A percentile compares a stretch with the other conserved stretches of the same genome.
Conservation (phyloP, 2,888 invertebrate genomes). For the Scaptomyza tumidula region DNA sequence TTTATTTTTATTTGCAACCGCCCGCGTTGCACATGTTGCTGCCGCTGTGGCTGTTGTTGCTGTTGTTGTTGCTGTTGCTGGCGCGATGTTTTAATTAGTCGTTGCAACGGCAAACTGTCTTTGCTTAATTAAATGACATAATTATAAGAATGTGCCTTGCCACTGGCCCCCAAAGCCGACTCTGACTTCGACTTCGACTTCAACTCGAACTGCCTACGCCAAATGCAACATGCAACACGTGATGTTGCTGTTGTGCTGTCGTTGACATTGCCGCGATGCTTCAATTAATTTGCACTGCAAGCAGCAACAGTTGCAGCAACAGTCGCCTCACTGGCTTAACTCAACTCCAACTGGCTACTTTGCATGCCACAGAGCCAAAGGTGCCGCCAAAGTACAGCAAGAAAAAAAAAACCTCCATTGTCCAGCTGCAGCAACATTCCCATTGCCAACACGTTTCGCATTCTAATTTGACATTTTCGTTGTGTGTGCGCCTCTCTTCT, state of each 20-base stretch:
- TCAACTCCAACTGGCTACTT: constrained; percentile 54
- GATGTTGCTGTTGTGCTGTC: constrained; percentile 76
- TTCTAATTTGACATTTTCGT: constrained; percentile 81
- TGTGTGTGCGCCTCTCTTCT: constrained; percentile 37
- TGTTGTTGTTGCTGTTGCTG: constrained; percentile 39
- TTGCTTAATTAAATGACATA: constrained; percentile 84
- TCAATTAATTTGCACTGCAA: constrained; percentile 80
- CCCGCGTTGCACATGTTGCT: constrained; percentile 66
- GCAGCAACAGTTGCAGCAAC: constrained; percentile 42
- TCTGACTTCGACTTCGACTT: constrained; percentile 31
- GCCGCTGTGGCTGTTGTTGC: constrained; percentile 21
- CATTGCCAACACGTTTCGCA: constrained; percentile 81
- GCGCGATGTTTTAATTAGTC: constrained; percentile 84
- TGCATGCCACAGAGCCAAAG: constrained; percentile 76
- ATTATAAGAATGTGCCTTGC: constrained; percentile 82
- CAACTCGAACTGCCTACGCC: constrained; percentile 69
- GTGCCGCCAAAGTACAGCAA: constrained; percentile 68
- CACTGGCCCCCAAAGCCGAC: constrained; percentile 57
- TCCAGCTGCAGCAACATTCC: constrained; percentile 61
- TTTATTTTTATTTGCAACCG: constrained; percentile 41
- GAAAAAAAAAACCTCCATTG: constrained; percentile 54
- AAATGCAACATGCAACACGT: constrained; percentile 80
- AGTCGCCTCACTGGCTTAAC: constrained; percentile 53
- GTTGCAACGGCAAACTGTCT: constrained; percentile 78
- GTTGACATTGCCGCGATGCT: constrained; percentile 79